A percentile compares a stretch with the other conserved stretches of the same genome.
These are phyloP conservation scores for Plectrocnemia conspersa DNA, from an alignment of 1,140 invertebrate species.

Conservation along the genomic window DNA sequence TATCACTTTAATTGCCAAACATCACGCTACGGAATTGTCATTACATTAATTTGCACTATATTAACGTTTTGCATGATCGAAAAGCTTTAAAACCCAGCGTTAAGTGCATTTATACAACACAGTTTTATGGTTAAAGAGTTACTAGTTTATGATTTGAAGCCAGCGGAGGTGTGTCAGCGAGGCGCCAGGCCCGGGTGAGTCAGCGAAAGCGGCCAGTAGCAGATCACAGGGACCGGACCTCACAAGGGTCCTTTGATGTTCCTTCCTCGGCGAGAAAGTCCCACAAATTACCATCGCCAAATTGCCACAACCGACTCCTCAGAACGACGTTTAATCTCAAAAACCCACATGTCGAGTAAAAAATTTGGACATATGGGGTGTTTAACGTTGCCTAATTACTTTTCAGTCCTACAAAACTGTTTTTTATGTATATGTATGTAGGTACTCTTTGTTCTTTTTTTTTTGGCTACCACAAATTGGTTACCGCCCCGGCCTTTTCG, in stretches of 20 bases:
- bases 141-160: background rate
- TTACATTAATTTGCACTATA: no score
- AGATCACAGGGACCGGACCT: conserved; percentile 3
- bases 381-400: conserved; percentile 14
- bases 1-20: no score
- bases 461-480: conserved; percentile 10
- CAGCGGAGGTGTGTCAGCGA: conserved; percentile 15
- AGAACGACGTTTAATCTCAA: background rate
- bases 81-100: no score
- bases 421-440: no score
- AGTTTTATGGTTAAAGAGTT: no score
- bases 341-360: background rate
- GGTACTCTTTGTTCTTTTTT: conserved; percentile 13
- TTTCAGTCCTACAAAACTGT: conserved; percentile 15
- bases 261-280: background rate
- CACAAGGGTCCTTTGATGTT: background rate
- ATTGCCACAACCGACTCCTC: background rate
- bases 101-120: no score
- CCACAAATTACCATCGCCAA: background rate
- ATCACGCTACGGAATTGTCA: no score
- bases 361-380: no score
- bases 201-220: conserved; percentile 13
- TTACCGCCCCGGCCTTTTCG: background rate
- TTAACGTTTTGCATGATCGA: no score
- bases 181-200: conserved; percentile 16